Conservation (phyloP, 2,797 vertebrate species). For the Clarias platycephalus region DNA sequence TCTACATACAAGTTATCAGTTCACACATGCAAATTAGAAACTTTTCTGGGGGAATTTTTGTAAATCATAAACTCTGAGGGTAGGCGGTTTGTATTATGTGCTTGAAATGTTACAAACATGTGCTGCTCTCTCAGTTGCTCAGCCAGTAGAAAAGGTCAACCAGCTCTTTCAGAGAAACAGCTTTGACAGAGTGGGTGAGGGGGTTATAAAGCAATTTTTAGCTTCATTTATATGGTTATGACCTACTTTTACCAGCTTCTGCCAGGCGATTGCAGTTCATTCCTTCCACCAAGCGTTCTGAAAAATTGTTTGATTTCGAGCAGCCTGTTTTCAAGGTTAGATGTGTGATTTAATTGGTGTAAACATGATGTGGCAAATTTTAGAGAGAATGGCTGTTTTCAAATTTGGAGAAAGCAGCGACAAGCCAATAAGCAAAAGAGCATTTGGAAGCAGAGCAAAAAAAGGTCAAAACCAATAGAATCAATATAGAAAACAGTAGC, state of each 20-base stretch:
- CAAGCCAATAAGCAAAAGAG: background rate
- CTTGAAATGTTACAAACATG: background rate
- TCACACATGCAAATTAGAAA: background rate
- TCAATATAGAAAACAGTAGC: background rate
- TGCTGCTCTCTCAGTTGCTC: background rate
- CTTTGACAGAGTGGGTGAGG: conserved; percentile 17
- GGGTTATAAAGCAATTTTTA: conserved; percentile 35
- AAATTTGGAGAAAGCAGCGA: background rate
- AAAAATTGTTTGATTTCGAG: background rate
- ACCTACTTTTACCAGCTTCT: conserved; percentile 20
- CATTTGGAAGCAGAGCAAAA: background rate
- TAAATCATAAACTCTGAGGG: background rate
- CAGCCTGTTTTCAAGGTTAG: background rate
- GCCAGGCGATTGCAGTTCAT: background rate
- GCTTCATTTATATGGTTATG: conserved; percentile 13
- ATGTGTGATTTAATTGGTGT: background rate
- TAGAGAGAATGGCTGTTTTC: background rate
- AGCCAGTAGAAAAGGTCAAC: conserved; percentile 20
- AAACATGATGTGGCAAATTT: background rate
- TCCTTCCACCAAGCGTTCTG: background rate
- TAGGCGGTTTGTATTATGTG: background rate
- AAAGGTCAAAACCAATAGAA: background rate
- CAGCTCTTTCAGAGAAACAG: conserved; percentile 2
- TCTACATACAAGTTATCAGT: background rate
- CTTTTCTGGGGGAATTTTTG: background rate